These are phyloP conservation scores for Celastrina argiolus DNA, from an alignment of 2,888 invertebrate species.

Conservation along the genomic window DNA sequence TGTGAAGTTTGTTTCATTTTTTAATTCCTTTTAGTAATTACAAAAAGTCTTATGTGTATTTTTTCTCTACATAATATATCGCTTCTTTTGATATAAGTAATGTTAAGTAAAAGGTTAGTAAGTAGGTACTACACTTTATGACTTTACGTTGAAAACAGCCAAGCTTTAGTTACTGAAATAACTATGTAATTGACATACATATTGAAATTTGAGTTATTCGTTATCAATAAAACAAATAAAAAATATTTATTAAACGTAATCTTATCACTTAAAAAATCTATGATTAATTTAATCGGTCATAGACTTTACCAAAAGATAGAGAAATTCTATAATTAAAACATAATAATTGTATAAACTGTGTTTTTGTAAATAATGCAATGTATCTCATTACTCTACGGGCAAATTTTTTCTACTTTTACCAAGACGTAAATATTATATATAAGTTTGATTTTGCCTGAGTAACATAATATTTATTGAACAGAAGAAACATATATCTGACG, in stretches of 20 bases:
- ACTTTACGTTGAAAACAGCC: neutral
- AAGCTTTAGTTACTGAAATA: neutral
- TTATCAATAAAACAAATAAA: neutral
- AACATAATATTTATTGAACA: no score
- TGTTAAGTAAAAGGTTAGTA: no score
- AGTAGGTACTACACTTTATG: neutral
- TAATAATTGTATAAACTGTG: neutral
- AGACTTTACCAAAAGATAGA: neutral
- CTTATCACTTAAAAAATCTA: neutral
- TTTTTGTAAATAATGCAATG: no score
- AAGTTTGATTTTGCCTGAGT: no score
- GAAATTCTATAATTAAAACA: neutral
- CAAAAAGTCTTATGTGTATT: neutral
- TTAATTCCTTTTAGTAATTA: neutral
- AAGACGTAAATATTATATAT: no score
- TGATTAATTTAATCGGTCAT: neutral
- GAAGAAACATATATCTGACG: no score
- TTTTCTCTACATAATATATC: no score
- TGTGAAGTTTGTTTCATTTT: neutral
- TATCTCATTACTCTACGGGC: no score
- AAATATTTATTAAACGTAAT: neutral
- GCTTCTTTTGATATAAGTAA: no score
- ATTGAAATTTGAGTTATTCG: neutral
- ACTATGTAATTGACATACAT: neutral
- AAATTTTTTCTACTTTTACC: no score